Percentiles rank a stretch among this genome's conserved stretches.
These are phyloP conservation scores for Rhinopomastus cyanomelas DNA, from an alignment of 2,113 vertebrate genomes.

Conservation along the genomic window DNA sequence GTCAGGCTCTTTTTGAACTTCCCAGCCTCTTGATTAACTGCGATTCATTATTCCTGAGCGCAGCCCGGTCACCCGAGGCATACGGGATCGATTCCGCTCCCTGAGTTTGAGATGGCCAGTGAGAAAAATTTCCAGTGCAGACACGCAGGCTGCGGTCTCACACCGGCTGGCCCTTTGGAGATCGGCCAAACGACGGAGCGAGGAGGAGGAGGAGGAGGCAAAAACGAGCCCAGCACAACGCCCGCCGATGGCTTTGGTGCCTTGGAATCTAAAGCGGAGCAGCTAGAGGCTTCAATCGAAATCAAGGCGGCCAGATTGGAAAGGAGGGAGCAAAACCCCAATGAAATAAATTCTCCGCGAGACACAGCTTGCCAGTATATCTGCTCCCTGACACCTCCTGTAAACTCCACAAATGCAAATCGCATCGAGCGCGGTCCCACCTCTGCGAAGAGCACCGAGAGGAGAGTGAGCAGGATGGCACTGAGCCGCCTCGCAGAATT, in stretches of 20 bases:
- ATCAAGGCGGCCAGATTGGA: conserved; percentile 35
- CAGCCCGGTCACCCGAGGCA: neutral
- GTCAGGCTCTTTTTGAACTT: neutral
- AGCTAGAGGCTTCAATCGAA: neutral
- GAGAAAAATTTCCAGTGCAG: neutral
- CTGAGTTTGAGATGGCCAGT: neutral
- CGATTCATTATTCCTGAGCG: neutral
- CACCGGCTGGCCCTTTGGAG: neutral
- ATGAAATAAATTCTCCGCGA: conserved; percentile 50
- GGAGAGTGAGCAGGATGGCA: neutral
- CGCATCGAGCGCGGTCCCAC: neutral
- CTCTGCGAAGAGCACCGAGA: neutral
- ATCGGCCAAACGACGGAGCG: neutral
- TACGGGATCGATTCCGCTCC: neutral
- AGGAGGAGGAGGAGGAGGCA: neutral
- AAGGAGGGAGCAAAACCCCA: conserved; percentile 26
- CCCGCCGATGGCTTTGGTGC: neutral
- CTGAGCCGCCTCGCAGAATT: neutral
- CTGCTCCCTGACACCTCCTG: conserved; percentile 38
- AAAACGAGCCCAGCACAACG: neutral
- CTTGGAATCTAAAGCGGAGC: neutral
- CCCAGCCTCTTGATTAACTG: neutral
- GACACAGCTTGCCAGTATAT: conserved; percentile 37
- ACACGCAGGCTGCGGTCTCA: neutral
- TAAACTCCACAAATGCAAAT: conserved; percentile 29